Evolutionary conservation across 2,888 invertebrate genomes (phyloP), one percentile per base, ranked within the genome.

Genomic region (Mayetiola destructor): DNA sequence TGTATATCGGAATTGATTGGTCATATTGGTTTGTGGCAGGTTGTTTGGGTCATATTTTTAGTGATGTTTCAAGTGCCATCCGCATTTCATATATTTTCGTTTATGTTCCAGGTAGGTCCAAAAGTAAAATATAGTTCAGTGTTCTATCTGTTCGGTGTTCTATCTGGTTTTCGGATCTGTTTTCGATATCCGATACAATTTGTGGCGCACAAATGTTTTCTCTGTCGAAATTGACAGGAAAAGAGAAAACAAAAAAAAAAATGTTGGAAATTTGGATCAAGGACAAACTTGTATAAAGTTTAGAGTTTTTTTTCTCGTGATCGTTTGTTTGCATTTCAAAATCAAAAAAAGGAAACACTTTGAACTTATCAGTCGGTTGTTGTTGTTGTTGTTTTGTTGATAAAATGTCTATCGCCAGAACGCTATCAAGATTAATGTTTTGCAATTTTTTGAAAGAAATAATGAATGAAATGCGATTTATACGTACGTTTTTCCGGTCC

Each of bases 31-130:
- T 67, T 70, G 58, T 81, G 80, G 80, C 81, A 81, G 66, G 67
- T 75, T 29, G 64, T 71, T 55, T 75, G 79, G 65, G 77, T 78
- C 18, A 72, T 77, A 60, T 64, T 79, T 12, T 66, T 81, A 55
- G 77, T 80, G 3, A 67, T 79, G n/a, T 76, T 77, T 66, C 80
- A 80, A 69, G 72, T 79, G 60, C 77, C 77, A 21, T 78, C 77
- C 65, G 80, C 80, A 30, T 79, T 79, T 73, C 80, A 81, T 66
- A 80, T 81, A 60, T 79, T 79, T 66, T 72, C 75, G 5, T 76
- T 77, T 58, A 80, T 80, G 2, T 81, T 81, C 63, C 71, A 71
- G 64, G 72, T 72, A 62, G n/a, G n/a, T n/a, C n/a, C n/a, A n/a
- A n/a, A n/a, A n/a, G n/a, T n/a, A n/a, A n/a, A 68, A 68, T 36